These are phyloP conservation scores for Zaprionus taronus DNA, from an alignment of 1,140 invertebrate species.

Conservation along the genomic window DNA sequence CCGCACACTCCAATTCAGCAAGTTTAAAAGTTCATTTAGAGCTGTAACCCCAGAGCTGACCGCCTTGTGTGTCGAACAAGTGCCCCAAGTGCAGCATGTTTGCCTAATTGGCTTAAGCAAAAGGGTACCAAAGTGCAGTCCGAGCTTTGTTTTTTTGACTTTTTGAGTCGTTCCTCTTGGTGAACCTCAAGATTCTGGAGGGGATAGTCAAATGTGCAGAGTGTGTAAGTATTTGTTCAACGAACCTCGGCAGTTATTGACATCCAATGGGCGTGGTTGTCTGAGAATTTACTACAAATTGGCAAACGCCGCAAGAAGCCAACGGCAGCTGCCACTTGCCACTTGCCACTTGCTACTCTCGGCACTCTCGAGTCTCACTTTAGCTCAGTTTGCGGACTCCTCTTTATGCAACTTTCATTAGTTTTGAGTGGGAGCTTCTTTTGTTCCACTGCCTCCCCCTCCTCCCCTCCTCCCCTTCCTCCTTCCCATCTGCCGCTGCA, in stretches of 20 bases:
- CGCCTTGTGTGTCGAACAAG: conserved; percentile 14
- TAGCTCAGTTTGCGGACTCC: conserved; percentile 31
- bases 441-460: conserved; percentile 21
- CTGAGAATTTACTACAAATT: conserved; percentile 80
- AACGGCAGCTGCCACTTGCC: conserved; percentile 34
- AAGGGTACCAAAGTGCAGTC: conserved; percentile 40
- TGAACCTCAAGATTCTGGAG: conserved; percentile 44
- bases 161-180: conserved; percentile 6
- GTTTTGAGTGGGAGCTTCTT: conserved; percentile 60
- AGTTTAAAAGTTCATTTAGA: not conserved
- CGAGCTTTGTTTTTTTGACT: not conserved
- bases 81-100: conserved; percentile 67
- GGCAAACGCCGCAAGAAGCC: conserved; percentile 54
- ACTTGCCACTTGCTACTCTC: conserved; percentile 43
- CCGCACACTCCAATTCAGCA: too few relatives aligned
- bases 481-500: conserved; percentile 14
- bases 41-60: conserved; percentile 9
- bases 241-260: conserved; percentile 70
- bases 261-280: conserved; percentile 71
- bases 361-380: conserved; percentile 41
- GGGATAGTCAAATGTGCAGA: conserved; percentile 64
- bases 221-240: conserved; percentile 27
- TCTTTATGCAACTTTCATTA: conserved; percentile 60
- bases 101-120: conserved; percentile 55
- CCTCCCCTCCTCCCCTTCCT: not conserved